Evolutionary conservation across 2,113 vertebrate genomes (phyloP).

Genomic region (Vireo altiloquus): DNA sequence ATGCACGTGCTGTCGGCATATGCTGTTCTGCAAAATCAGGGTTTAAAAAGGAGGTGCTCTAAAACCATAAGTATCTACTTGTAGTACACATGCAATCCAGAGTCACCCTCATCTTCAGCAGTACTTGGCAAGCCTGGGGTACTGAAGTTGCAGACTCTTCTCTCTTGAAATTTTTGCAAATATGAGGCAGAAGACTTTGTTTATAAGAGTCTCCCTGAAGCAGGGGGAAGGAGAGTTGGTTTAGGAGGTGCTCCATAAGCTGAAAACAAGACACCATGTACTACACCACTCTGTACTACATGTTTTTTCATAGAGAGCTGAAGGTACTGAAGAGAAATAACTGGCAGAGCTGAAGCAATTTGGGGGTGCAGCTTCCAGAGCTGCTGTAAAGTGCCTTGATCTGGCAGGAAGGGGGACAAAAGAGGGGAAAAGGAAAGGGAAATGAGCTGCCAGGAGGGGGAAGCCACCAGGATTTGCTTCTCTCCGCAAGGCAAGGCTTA

Average conservation of each 20-base stretch:
- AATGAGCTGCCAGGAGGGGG: not conserved
- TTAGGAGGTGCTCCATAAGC: not conserved
- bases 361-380: not conserved
- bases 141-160: not conserved
- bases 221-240: not conserved
- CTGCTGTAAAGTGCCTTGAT: not conserved
- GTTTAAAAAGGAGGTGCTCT: not conserved
- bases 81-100: accelerated
- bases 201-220: not conserved
- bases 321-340: not conserved
- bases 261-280: not conserved
- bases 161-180: not conserved
- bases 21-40: not conserved
- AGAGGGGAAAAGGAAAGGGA: not conserved
- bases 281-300: not conserved
- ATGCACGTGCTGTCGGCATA: not conserved
- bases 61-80: not conserved
- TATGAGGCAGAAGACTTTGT: not conserved
- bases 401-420: not conserved
- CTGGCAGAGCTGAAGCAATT: not conserved
- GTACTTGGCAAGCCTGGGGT: not conserved
- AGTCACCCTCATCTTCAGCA: not conserved
- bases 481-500: not conserved
- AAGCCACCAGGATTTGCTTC: not conserved
- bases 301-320: not conserved